Percentiles rank a stretch among this genome's conserved stretches.
Conservation (phyloP, 1,140 invertebrate species). For the Drusus annulatus region DNA sequence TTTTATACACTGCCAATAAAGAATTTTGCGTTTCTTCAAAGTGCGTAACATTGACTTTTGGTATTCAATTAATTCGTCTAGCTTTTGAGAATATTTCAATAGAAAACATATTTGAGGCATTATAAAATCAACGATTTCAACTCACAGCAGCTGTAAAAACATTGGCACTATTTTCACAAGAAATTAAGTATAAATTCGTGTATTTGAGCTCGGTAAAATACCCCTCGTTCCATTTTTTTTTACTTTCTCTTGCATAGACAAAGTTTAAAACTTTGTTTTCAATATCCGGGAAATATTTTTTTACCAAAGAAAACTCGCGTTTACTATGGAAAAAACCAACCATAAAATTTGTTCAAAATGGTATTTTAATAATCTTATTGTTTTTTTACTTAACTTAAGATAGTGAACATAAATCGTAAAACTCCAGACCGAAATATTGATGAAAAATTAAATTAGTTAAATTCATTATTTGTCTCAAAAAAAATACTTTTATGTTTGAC, state of each 20-base stretch:
- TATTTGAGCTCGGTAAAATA: not conserved
- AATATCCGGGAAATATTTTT: too few species aligned
- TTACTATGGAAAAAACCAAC: too few species aligned
- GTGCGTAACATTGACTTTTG: slow-evolving; percentile 34
- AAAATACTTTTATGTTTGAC: slow-evolving; percentile 14
- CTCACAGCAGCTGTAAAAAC: not conserved
- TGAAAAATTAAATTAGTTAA: too few species aligned
- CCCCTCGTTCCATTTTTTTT: not conserved
- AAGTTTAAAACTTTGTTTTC: too few species aligned
- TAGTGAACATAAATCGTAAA: too few species aligned
- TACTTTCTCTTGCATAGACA: not conserved
- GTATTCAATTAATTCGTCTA: not conserved
- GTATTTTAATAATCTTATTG: too few species aligned
- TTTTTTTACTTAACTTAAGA: too few species aligned
- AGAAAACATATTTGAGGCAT: slow-evolving; percentile 27
- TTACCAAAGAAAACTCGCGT: too few species aligned
- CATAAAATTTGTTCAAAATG: too few species aligned
- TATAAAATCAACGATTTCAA: not conserved
- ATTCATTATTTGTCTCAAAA: not conserved
- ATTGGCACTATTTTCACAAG: slow-evolving; percentile 15
- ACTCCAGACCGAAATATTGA: too few species aligned
- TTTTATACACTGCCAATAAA: not conserved
- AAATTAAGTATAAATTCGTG: not conserved
- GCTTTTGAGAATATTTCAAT: not conserved
- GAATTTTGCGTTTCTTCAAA: not conserved